These are phyloP conservation scores for Onychomys arenicola DNA, from an alignment of 2,797 vertebrate species.

Conservation along the genomic window DNA sequence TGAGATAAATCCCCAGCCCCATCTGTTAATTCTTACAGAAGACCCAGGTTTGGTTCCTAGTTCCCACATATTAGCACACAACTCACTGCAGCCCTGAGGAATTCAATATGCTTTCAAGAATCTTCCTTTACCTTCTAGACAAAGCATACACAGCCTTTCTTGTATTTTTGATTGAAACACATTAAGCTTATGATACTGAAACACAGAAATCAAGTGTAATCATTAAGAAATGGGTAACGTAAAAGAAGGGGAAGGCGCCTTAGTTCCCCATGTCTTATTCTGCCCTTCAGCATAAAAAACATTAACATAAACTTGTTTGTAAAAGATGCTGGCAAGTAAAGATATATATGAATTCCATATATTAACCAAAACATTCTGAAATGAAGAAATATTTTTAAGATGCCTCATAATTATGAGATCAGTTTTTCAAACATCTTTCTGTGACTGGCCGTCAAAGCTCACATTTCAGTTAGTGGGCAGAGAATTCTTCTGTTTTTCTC, in stretches of 20 bases:
- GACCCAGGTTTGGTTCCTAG: neutral
- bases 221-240: neutral
- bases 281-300: neutral
- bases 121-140: neutral
- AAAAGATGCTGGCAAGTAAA: neutral
- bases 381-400: neutral
- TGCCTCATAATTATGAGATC: neutral
- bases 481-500: slow-evolving; percentile 18
- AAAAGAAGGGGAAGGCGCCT: neutral
- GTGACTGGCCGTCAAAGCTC: neutral
- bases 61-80: neutral
- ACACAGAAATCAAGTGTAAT: neutral
- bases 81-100: neutral
- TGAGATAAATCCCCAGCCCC: too few relatives aligned
- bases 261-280: neutral
- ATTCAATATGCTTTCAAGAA: neutral
- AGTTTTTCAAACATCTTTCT: neutral
- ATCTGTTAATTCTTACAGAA: neutral
- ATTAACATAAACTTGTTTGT: neutral
- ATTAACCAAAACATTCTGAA: neutral
- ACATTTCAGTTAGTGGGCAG: neutral
- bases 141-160: neutral
- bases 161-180: neutral
- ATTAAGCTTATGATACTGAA: neutral
- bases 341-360: neutral